Conservation (phyloP, 64 coral and sea anemone genomes). For the Acropora tenuis region DNA sequence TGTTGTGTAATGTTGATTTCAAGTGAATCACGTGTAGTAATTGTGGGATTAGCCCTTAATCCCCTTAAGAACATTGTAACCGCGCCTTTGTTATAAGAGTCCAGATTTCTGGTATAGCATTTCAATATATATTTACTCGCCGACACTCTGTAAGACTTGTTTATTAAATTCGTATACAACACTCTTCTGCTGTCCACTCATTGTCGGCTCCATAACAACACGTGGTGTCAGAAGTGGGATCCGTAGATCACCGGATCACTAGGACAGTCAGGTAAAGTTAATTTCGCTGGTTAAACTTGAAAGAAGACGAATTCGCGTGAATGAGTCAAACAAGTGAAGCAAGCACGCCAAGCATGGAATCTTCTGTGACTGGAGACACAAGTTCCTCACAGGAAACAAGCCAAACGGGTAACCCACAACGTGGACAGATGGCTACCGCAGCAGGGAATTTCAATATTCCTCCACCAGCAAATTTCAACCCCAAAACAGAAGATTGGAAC, state of each 20-base stretch:
- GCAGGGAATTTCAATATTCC: slow-evolving; percentile 53
- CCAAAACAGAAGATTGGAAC: slow-evolving; percentile 56
- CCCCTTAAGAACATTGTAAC: not conserved
- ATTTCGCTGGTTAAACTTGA: not conserved
- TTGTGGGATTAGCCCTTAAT: slow-evolving; percentile 19
- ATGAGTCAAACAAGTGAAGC: not conserved
- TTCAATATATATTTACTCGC: not conserved
- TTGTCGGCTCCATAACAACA: slow-evolving; percentile 2
- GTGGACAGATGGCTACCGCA: not conserved
- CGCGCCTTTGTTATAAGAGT: not conserved
- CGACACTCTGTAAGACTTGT: not conserved
- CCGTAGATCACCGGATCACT: not conserved
- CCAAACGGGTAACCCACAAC: not conserved
- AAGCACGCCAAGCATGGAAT: slow-evolving; percentile 6
- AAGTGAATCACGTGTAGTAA: too few species aligned
- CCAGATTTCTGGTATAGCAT: not conserved
- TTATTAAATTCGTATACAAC: not conserved
- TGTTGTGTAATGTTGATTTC: too few species aligned
- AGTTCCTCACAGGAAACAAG: not conserved
- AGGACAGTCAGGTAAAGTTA: not conserved
- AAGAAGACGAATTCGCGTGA: not conserved
- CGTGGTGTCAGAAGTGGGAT: slow-evolving; percentile 6
- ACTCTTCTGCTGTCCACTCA: not conserved
- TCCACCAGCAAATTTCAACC: slow-evolving; percentile 50
- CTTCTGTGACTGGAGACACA: too few species aligned